phyloP scores from a whole-genome alignment of 2,113 vertebrate species.

The Lynx canadensis region DNA sequence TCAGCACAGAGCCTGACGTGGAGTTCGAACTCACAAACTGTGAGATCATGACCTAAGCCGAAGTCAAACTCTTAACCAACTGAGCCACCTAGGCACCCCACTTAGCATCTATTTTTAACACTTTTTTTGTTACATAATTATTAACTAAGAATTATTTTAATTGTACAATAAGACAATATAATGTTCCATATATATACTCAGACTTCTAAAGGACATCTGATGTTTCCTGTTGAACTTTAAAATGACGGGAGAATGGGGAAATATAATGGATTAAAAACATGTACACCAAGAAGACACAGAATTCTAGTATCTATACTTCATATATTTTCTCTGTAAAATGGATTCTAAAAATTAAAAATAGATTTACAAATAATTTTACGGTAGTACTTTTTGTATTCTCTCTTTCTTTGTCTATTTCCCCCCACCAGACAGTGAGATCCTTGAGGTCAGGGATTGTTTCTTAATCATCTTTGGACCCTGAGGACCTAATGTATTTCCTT shows the following conservation, averaged over 20 bases:
- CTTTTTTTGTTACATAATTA: not conserved
- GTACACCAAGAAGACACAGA: not conserved
- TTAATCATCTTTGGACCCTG: not conserved
- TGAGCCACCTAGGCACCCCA: no score
- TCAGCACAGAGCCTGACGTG: no score
- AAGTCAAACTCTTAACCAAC: no score
- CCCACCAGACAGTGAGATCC: not conserved
- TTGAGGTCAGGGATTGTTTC: not conserved
- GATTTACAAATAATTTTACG: not conserved
- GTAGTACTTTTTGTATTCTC: not conserved
- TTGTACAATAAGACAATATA: not conserved
- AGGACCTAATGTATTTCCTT: not conserved
- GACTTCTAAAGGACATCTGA: not conserved
- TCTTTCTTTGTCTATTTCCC: not conserved
- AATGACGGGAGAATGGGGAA: not conserved
- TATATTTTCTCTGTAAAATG: not conserved
- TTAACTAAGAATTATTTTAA: not conserved
- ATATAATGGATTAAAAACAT: not conserved
- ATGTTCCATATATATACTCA: not conserved
- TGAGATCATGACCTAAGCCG: no score
- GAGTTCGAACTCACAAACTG: no score
- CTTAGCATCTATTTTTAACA: not conserved
- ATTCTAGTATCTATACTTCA: not conserved
- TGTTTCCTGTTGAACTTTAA: not conserved
- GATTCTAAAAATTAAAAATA: not conserved